These are phyloP conservation scores for Chiloscyllium plagiosum DNA, from an alignment of 2,113 vertebrate genomes.

Conservation along the genomic window DNA sequence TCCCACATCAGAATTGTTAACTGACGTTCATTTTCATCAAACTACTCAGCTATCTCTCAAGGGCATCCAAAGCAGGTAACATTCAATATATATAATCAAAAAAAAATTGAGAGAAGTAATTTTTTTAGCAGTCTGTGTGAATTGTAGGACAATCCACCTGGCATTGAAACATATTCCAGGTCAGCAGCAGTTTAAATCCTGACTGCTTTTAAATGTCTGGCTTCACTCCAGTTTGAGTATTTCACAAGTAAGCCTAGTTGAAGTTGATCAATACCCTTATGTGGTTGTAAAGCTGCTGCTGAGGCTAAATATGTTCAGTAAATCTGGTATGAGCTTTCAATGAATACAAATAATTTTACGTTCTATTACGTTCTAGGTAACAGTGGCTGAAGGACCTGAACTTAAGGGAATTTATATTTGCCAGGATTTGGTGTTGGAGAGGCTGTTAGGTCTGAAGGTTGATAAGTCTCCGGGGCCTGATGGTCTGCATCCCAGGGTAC, in stretches of 20 bases:
- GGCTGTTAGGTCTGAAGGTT: no score
- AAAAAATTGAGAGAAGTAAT: neutral
- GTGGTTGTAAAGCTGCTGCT: neutral
- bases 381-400: no score
- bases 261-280: constrained; percentile 26
- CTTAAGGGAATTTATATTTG: no score
- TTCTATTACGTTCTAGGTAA: no score
- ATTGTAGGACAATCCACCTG: neutral
- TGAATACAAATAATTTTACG: neutral
- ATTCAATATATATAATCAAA: neutral
- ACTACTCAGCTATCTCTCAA: neutral
- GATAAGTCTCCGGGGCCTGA: no score
- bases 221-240: neutral
- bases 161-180: neutral
- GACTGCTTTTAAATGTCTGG: neutral
- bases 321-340: neutral
- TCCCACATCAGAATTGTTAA: neutral
- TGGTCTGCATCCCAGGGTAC: no score
- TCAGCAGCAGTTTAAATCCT: constrained; percentile 7
- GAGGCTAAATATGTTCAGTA: neutral
- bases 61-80: neutral
- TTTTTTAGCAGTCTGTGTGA: neutral
- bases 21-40: neutral
- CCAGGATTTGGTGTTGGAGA: no score
- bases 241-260: neutral